Conservation (phyloP, 2,888 invertebrate genomes). For the Stegophylla sp. region DNA sequence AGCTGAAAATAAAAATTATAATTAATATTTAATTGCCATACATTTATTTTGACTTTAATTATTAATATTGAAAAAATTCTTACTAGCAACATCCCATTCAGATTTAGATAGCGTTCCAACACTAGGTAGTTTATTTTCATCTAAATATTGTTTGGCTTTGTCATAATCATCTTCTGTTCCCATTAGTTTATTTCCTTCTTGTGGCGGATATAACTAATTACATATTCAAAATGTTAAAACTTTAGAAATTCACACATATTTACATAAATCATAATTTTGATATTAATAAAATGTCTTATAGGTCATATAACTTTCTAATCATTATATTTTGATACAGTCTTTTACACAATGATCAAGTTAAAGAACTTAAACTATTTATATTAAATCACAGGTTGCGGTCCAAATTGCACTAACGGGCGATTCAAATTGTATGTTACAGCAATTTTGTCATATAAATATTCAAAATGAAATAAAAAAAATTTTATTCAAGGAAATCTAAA, state of each 20-base stretch:
- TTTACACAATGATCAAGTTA: no score
- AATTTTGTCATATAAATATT: no score
- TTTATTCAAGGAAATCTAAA: no score
- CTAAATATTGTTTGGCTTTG: constrained; percentile 73
- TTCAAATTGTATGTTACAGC: no score
- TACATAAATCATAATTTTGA: not conserved
- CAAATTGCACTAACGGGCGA: no score
- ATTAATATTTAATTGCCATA: constrained; percentile 55
- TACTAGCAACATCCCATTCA: constrained; percentile 94
- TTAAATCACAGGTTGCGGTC: no score
- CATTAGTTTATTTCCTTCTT: constrained; percentile 68
- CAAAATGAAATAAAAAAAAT: no score
- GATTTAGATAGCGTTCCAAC: constrained; percentile 85
- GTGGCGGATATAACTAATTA: constrained; percentile 74
- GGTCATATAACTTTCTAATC: no score
- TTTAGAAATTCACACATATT: not conserved
- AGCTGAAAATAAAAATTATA: constrained; percentile 69
- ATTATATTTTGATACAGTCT: no score
- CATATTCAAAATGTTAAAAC: constrained; percentile 29
- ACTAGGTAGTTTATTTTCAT: constrained; percentile 65
- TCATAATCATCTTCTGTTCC: constrained; percentile 73
- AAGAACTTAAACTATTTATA: no score
- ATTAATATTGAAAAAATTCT: constrained; percentile 64
- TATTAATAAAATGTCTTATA: no score
- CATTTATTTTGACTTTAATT: not conserved